Conservation (phyloP, 2,888 invertebrate genomes). For the Diabrotica balteata region DNA sequence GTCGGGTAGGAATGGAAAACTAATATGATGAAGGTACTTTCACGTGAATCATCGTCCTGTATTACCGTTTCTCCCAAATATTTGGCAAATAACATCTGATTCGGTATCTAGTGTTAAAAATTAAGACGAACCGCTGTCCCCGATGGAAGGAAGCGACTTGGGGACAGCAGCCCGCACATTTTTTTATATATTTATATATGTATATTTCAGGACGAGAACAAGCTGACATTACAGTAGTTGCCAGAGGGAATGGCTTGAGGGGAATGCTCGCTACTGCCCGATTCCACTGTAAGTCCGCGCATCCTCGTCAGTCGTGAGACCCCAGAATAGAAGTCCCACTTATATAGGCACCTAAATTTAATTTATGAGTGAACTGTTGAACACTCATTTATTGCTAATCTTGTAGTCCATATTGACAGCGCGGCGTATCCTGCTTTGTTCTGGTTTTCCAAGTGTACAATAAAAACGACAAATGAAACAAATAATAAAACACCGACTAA, state of each 20-base stretch:
- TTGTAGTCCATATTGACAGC: slow-evolving; percentile 57
- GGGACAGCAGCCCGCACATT: slow-evolving; percentile 36
- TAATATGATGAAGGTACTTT: slow-evolving; percentile 27
- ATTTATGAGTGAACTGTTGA: slow-evolving; percentile 56
- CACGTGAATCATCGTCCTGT: slow-evolving; percentile 46
- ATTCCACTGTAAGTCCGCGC: slow-evolving; percentile 44
- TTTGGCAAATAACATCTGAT: slow-evolving; percentile 60
- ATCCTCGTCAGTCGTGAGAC: slow-evolving; percentile 52
- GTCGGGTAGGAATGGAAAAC: slow-evolving; percentile 14
- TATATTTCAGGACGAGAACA: slow-evolving; percentile 47
- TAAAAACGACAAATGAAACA: slow-evolving; percentile 37
- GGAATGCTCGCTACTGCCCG: slow-evolving; percentile 19
- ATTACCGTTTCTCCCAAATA: slow-evolving; percentile 56
- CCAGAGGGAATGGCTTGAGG: slow-evolving; percentile 19
- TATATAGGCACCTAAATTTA: slow-evolving; percentile 59
- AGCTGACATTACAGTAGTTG: slow-evolving; percentile 36
- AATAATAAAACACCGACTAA: slow-evolving; percentile 11
- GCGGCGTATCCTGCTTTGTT: slow-evolving; percentile 39
- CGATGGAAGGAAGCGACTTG: slow-evolving; percentile 39
- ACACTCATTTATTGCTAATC: slow-evolving; percentile 60
- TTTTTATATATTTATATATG: slow-evolving; percentile 18
- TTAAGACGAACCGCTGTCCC: slow-evolving; percentile 39
- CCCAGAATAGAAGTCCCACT: slow-evolving; percentile 46
- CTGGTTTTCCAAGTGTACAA: slow-evolving; percentile 43
- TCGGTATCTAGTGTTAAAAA: slow-evolving; percentile 48